Percentiles rank a stretch among this genome's conserved stretches.
Evolutionary conservation across 1,140 invertebrate genomes (phyloP).

Genomic region (Tribolium madens): DNA sequence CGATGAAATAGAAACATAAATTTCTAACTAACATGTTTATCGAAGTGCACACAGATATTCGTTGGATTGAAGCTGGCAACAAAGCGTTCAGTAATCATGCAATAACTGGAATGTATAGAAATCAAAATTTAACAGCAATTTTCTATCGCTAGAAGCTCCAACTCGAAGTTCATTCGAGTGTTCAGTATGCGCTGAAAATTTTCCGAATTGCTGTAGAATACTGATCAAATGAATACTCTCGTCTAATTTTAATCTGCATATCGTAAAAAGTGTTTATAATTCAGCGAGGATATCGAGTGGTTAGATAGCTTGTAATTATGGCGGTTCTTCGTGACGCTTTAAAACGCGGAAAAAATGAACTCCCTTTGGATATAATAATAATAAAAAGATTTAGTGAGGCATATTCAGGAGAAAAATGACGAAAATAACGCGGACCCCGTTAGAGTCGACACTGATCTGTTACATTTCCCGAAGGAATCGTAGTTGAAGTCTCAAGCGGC

Average conservation of each 20-base stretch:
- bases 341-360: constrained; percentile 44
- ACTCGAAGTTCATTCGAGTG: constrained; percentile 45
- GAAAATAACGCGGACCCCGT: constrained; percentile 50
- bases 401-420: constrained; percentile 52
- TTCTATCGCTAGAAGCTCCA: constrained; percentile 45
- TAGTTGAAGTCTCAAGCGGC: constrained; percentile 58
- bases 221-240: constrained; percentile 37
- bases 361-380: constrained; percentile 50
- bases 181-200: constrained; percentile 50
- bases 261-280: constrained; percentile 40
- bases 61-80: constrained; percentile 24
- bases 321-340: constrained; percentile 22
- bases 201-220: constrained; percentile 41
- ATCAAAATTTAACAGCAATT: constrained; percentile 50
- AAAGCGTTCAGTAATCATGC: constrained; percentile 18
- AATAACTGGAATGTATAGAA: constrained; percentile 48
- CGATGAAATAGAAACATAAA: constrained; percentile 1
- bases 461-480: constrained; percentile 59
- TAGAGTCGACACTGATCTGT: constrained; percentile 56
- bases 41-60: constrained; percentile 41
- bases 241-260: constrained; percentile 50
- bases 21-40: constrained; percentile 41
- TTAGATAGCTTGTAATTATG: constrained; percentile 24
- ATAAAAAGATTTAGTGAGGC: constrained; percentile 49
- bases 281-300: constrained; percentile 7